Percentiles rank a stretch among this genome's conserved stretches.
phyloP scores from a whole-genome alignment of 2,888 invertebrate species.

The Drosophila dives region DNA sequence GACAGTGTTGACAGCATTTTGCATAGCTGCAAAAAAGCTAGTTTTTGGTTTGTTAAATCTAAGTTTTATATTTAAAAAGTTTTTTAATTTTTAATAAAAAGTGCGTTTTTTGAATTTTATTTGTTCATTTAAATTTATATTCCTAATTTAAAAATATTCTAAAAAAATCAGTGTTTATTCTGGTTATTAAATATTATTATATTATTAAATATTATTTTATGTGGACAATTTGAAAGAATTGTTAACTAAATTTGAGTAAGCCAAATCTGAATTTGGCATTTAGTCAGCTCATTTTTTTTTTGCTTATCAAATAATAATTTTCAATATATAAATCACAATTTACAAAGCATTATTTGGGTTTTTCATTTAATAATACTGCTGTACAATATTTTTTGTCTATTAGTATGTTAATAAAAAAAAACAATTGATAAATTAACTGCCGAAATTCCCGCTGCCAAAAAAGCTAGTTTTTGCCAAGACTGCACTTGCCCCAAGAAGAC shows the following conservation, averaged over 20 bases:
- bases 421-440: background rate
- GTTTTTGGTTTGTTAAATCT: background rate
- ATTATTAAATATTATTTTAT: no score
- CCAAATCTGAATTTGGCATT: background rate
- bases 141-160: background rate
- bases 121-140: background rate
- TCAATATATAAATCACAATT: background rate
- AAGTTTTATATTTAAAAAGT: slow-evolving; percentile 1
- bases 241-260: background rate
- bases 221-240: no score
- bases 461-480: background rate
- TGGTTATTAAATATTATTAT: background rate
- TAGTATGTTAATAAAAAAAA: background rate
- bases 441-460: background rate
- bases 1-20: slow-evolving; percentile 8
- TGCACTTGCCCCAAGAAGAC: background rate
- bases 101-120: background rate
- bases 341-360: background rate
- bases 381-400: background rate
- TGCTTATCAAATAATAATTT: background rate
- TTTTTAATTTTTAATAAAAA: background rate
- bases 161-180: background rate
- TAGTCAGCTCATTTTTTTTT: background rate
- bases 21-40: background rate
- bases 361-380: background rate